Evolutionary conservation across 2,113 vertebrate species (phyloP).

Genomic region (Chlamydotis undulata): DNA sequence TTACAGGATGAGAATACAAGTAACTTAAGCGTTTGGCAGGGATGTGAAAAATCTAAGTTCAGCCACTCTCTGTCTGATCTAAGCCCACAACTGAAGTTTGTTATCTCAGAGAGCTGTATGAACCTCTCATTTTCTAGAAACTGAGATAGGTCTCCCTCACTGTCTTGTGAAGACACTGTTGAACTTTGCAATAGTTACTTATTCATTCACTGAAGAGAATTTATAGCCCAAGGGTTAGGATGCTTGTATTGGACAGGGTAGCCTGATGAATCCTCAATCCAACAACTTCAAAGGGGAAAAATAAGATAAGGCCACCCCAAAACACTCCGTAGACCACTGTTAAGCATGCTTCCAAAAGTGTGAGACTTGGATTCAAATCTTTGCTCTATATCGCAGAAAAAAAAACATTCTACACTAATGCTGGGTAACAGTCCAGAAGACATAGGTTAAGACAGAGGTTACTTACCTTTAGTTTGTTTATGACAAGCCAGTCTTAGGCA

Average conservation of each 20-base stretch:
- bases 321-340: not conserved
- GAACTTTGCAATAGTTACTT: not conserved
- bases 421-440: not conserved
- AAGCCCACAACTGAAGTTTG: not conserved
- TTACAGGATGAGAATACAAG: not conserved
- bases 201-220: not conserved
- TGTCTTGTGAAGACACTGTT: not conserved
- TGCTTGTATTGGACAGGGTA: not conserved
- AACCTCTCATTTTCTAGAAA: not conserved
- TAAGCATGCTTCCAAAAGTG: not conserved
- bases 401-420: not conserved
- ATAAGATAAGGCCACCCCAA: not conserved
- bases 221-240: not conserved
- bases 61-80: not conserved
- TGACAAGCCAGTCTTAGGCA: not conserved
- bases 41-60: not conserved
- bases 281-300: not conserved
- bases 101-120: not conserved
- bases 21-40: not conserved
- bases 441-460: not conserved
- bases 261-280: not conserved
- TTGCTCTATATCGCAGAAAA: not conserved
- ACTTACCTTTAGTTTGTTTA: not conserved
- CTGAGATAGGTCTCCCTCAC: not conserved
- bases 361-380: not conserved